Conservation (phyloP, 2,888 invertebrate species). For the Cheilosia vulpina region DNA sequence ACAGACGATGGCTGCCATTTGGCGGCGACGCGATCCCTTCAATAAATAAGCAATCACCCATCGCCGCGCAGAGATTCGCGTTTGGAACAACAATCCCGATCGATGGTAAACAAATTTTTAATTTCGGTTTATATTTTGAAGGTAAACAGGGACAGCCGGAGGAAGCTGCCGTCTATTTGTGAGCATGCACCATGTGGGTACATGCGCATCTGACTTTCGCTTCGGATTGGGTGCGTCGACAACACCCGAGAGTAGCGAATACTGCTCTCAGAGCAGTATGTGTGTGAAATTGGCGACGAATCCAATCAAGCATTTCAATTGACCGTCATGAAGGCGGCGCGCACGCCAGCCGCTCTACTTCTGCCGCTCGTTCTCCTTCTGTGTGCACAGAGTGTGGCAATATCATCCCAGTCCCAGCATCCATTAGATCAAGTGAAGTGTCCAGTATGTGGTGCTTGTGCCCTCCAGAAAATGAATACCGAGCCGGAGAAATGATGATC, state of each 20-base stretch:
- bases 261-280: constrained; percentile 4
- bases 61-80: constrained; percentile 52
- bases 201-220: constrained; percentile 60
- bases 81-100: constrained; percentile 63
- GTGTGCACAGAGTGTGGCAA: background rate
- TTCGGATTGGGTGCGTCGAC: constrained; percentile 59
- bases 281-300: constrained; percentile 70
- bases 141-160: constrained; percentile 71
- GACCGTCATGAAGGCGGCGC: constrained; percentile 73
- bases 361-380: constrained; percentile 23
- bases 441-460: constrained; percentile 39
- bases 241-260: background rate
- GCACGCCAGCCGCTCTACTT: constrained; percentile 68
- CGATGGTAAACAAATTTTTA: constrained; percentile 60
- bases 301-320: constrained; percentile 75
- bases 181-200: constrained; percentile 56
- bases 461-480: constrained; percentile 33
- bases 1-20: constrained; percentile 68
- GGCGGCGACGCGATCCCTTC: constrained; percentile 49
- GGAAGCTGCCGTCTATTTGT: constrained; percentile 50
- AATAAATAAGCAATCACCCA: constrained; percentile 70
- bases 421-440: constrained; percentile 19
- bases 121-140: constrained; percentile 39
- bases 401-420: background rate
- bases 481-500: constrained; percentile 53